Percentiles rank a stretch among this genome's conserved stretches.
phyloP scores from a whole-genome alignment of 2,113 vertebrate genomes.

The Podarcis muralis region DNA sequence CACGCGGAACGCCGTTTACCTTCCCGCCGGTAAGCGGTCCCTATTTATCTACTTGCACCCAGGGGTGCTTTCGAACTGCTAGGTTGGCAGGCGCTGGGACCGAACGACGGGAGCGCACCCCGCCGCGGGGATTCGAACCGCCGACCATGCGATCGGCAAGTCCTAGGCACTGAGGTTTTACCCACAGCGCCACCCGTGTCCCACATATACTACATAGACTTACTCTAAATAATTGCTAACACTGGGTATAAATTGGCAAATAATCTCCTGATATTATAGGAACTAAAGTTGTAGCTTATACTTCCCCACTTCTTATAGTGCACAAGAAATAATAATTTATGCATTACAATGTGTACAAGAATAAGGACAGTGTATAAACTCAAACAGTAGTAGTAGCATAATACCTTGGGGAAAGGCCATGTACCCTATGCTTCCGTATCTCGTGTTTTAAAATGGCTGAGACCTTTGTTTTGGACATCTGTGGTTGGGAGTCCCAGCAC shows the following conservation, averaged over 20 bases:
- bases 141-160: too few relatives aligned
- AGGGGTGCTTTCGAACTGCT: too few relatives aligned
- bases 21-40: too few relatives aligned
- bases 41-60: too few relatives aligned
- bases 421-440: background rate
- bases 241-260: background rate
- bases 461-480: slow-evolving; percentile 1
- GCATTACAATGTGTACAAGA: background rate
- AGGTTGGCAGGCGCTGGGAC: too few relatives aligned
- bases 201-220: background rate
- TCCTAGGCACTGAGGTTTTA: too few relatives aligned
- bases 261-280: background rate
- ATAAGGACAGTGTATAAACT: background rate
- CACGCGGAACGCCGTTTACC: too few relatives aligned
- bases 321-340: background rate
- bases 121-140: too few relatives aligned
- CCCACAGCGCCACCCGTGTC: too few relatives aligned
- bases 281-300: background rate
- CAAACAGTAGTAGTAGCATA: background rate
- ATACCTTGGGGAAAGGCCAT: background rate
- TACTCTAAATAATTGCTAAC: background rate
- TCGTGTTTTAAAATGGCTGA: background rate
- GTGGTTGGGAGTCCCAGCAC: background rate
- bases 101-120: too few relatives aligned
- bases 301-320: background rate